Percentiles rank a stretch among this genome's conserved stretches.
Evolutionary conservation across 2,113 vertebrate species (phyloP).

Genomic region (Mastomys coucha): DNA sequence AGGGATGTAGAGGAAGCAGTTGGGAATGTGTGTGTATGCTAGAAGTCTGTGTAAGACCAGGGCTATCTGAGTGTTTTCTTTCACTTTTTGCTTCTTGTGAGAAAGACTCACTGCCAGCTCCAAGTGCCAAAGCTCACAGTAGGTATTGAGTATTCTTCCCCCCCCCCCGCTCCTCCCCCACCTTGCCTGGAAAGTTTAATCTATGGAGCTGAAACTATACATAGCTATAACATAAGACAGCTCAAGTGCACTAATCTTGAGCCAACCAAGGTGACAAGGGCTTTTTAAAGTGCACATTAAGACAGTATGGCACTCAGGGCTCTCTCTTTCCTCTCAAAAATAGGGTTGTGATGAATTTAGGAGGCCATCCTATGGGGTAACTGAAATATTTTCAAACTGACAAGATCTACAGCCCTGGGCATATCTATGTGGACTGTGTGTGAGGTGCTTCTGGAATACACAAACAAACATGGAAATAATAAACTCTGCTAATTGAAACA

Average conservation of each 20-base stretch:
- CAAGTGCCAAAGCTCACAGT: conserved; percentile 12
- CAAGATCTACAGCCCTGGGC: conserved; percentile 31
- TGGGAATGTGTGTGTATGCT: background rate
- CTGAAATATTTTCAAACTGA: conserved; percentile 72
- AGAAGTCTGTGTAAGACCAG: background rate
- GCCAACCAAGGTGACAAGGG: conserved; percentile 62
- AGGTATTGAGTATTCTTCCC: conserved; percentile 25
- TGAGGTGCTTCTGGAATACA: background rate
- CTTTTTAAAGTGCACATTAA: conserved; percentile 67
- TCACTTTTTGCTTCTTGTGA: conserved; percentile 49
- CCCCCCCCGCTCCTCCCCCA: too few relatives aligned
- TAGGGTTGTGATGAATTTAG: conserved; percentile 82
- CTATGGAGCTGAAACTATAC: conserved; percentile 13
- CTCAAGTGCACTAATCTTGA: conserved; percentile 69
- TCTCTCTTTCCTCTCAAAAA: conserved; percentile 81
- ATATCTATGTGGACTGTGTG: background rate
- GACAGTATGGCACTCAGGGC: conserved; percentile 67
- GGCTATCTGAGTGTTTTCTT: conserved; percentile 38
- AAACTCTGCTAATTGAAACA: background rate
- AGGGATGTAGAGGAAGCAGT: background rate
- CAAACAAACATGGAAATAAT: background rate
- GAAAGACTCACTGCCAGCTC: conserved; percentile 50
- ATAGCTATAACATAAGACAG: conserved; percentile 54
- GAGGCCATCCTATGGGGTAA: conserved; percentile 70
- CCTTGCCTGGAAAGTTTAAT: conserved; percentile 37